Base-by-base conservation (phyloP, 2,113 vertebrate genomes). In the Alligator sinensis region DNA sequence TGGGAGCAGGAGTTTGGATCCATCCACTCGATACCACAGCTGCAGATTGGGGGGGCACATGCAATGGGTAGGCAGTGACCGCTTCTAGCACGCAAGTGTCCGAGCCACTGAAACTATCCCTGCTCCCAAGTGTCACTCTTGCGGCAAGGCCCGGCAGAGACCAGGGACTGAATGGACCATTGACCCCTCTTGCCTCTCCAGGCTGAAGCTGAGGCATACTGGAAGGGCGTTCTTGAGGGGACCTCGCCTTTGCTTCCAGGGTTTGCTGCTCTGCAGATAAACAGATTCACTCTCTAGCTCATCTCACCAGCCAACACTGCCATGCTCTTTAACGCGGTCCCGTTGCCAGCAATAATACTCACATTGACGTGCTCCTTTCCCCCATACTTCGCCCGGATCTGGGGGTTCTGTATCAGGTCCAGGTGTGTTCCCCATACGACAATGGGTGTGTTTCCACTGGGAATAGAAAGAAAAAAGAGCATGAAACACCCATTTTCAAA, bases 321-420 rank as follows among this genome's bases (percentile, higher is more conserved):
- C 9, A 0, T 0, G 4, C 61, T 3, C 12, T 11, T 2, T 30
- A 13, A 83, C 90, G 85, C 3, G 16, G 34, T 30, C 25, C 60
- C 79, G 79, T 81, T 25, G 21, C 19, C 30, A 24, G 57, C 57
- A 58, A 19, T 2, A 3, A 3, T 59, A 98, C 99, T 99, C 98
- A 99, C 99, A 1, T 99, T 99, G 95, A 99, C 96, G 0, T 99
- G 99, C 84, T 99, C 99, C 64, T 99, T 98, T 18, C 97, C 98
- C 28, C 99, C 99, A 2, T 99, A 99, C 95, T 99, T 99, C 92
- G 99, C 99, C 92, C 99, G 98, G 97, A 99, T 99, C 96, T 99
- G 99, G 4, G 99, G 99, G 66, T 98, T 99, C 96, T 99, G 99
- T 94, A 99, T 99, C 93, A 99, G 99, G 97, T 99, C 99, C 97